phyloP scores from a whole-genome alignment of 2,113 vertebrate genomes.

The Steatornis caripensis region DNA sequence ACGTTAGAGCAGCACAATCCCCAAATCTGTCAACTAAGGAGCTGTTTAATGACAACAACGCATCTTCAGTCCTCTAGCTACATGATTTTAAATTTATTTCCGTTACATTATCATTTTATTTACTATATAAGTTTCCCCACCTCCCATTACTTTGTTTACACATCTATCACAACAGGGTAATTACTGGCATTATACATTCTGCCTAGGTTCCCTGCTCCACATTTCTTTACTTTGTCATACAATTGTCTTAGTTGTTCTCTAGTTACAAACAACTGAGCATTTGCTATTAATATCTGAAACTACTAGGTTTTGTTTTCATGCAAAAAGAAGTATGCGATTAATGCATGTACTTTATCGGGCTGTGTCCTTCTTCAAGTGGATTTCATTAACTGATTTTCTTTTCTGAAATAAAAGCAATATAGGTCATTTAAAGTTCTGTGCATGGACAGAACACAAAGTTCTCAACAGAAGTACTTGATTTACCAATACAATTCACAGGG shows the following conservation, averaged over 20 bases:
- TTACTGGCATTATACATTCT: neutral
- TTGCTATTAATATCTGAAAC: neutral
- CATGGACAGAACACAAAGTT: neutral
- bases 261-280: neutral
- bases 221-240: neutral
- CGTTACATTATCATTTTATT: neutral
- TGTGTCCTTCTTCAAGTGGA: neutral
- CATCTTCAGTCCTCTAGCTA: neutral
- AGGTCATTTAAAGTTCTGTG: neutral
- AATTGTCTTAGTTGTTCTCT: neutral
- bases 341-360: neutral
- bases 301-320: neutral
- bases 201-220: neutral
- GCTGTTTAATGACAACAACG: neutral
- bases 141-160: neutral
- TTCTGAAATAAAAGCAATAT: neutral
- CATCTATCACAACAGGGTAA: neutral
- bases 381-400: neutral
- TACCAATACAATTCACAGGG: neutral
- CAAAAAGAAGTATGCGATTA: neutral
- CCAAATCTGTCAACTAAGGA: neutral
- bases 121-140: neutral
- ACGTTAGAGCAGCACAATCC: neutral
- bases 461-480: neutral
- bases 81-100: neutral